phyloP scores from a whole-genome alignment of 30 jellyfish, hydroid and myxozoan genomes.

The Aurelia aurita complex sp. Pacific region DNA sequence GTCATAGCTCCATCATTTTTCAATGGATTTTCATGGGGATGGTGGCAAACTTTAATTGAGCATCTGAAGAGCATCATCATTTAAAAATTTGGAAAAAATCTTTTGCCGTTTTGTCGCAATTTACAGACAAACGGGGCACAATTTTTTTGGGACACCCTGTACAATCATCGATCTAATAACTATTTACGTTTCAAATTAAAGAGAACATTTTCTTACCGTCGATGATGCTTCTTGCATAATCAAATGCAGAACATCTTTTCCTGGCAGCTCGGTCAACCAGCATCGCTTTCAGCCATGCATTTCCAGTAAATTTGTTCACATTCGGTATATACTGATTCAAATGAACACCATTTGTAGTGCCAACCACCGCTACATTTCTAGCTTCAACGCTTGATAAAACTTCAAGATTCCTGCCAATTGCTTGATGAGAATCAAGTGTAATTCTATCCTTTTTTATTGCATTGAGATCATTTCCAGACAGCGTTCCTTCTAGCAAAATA shows the following conservation, averaged over 20 bases:
- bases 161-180: background rate
- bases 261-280: background rate
- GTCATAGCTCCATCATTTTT: no score
- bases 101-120: no score
- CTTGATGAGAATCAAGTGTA: conserved; percentile 39
- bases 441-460: conserved; percentile 4
- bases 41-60: no score
- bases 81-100: no score
- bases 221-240: conserved; percentile 11
- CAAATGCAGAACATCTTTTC: conserved; percentile 52
- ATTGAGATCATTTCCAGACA: conserved; percentile 46
- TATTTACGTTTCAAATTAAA: background rate
- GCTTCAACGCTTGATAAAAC: background rate
- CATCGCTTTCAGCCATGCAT: background rate
- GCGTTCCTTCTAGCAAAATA: conserved; percentile 13
- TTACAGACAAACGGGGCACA: no score
- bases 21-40: no score
- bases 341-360: conserved; percentile 43
- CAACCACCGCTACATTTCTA: conserved; percentile 27
- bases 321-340: background rate
- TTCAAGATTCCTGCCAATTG: conserved; percentile 15
- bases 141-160: no score
- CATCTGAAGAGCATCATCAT: no score
- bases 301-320: background rate
- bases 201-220: background rate